Conservation (phyloP, 2,888 invertebrate species). For the Xestia rhomboidea region DNA sequence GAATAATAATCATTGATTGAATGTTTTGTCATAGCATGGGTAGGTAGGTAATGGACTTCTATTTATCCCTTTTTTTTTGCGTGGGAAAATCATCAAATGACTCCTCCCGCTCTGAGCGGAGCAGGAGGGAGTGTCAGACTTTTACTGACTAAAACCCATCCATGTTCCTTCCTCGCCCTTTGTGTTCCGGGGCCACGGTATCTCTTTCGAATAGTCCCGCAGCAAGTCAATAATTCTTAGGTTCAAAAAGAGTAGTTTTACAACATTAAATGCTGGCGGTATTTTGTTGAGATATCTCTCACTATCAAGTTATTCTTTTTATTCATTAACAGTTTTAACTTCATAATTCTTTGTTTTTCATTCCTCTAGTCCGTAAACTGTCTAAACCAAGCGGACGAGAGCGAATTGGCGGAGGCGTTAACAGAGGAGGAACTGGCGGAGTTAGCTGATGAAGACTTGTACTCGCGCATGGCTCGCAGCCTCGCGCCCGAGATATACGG, state of each 20-base stretch:
- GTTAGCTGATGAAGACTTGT: slow-evolving; percentile 96
- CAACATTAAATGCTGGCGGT: neutral
- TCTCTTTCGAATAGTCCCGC: too few relatives aligned
- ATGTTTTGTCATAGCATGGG: neutral
- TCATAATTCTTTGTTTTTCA: neutral
- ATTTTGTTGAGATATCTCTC: neutral
- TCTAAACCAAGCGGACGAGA: slow-evolving; percentile 96
- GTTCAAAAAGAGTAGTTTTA: neutral
- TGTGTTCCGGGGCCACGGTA: too few relatives aligned
- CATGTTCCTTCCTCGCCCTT: too few relatives aligned
- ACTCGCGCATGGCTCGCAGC: slow-evolving; percentile 96
- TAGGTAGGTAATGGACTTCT: neutral
- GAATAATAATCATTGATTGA: neutral
- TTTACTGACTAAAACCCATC: too few relatives aligned
- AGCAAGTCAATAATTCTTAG: neutral
- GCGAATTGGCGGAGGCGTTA: slow-evolving; percentile 93
- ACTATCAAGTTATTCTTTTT: neutral
- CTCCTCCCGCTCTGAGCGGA: too few relatives aligned
- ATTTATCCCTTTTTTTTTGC: too few relatives aligned
- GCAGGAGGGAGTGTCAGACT: too few relatives aligned
- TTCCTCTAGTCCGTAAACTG: slow-evolving; percentile 91
- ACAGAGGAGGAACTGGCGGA: slow-evolving; percentile 95
- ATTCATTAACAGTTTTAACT: neutral
- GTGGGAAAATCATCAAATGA: too few relatives aligned
- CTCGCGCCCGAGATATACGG: slow-evolving; percentile 99